Base-by-base conservation (phyloP, 2,113 vertebrate species). In the Hyaena hyaena region DNA sequence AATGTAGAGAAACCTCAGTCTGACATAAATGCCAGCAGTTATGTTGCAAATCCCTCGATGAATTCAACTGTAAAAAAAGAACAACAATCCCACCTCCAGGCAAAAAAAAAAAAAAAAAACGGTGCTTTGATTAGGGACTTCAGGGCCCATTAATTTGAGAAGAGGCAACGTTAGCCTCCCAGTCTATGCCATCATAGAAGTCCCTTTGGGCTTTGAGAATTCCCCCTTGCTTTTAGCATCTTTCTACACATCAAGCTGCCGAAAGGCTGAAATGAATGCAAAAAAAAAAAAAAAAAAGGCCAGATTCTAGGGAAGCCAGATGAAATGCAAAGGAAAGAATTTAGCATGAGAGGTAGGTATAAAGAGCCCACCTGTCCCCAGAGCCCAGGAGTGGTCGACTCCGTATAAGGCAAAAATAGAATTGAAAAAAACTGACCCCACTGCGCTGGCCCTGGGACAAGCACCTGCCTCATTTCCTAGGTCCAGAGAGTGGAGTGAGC, bases 221-320 rank as follows among this genome's bases (percentile, higher is more conserved):
- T 96, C 95, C 97, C 97, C 95, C 35, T 84, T 90, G 97, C 77
- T 96, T 73, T 96, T 74, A 90, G 90, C 92, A 93, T 96, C 96
- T 88, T 93, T 96, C 93, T 73, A 95, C 95, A 89, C 79, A 80
- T 14, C 68, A 85, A 94, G 95, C 71, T 68, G 87, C 74, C 61
- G 61, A 79, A 84, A 79, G 74, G 87, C 50, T 68, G 66, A 69
- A 71, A 63, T 6, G 55, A 76, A 90, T 7, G 68, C 14, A 88
- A 90, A 91, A 69, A 24, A 58, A 90, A 90, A 91, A 69, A 23
- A 90, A 90, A 91, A 69, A 24, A 23, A 88, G 85, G 50, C 24
- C 14, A 48, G 71, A 82, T 80, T 93, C 35, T 58, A 69, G 24
- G 55, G 65, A 92, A 80, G 94, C 6, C 31, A 76, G 24, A 80